Conservation (phyloP, 1,140 invertebrate genomes). For the Anoplophora glabripennis region DNA sequence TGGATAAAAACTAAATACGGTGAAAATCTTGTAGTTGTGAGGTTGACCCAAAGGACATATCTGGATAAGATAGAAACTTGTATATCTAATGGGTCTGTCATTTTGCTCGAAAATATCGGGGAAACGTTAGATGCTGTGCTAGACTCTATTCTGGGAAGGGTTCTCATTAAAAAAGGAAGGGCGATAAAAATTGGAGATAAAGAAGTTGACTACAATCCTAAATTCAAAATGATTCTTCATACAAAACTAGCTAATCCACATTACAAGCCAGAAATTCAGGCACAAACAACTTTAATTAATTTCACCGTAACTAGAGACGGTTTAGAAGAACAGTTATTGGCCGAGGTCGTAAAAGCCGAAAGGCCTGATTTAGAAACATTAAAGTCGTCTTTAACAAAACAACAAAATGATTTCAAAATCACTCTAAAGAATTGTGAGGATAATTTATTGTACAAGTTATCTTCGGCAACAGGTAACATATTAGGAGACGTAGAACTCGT, state of each 20-base stretch:
- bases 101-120: slow-evolving; percentile 87
- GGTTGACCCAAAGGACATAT: slow-evolving; percentile 79
- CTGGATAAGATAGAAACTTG: slow-evolving; percentile 81
- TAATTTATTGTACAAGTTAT: slow-evolving; percentile 78
- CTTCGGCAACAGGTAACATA: slow-evolving; percentile 87
- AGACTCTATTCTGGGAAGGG: slow-evolving; percentile 83
- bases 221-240: slow-evolving; percentile 86
- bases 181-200: slow-evolving; percentile 81
- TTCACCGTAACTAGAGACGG: slow-evolving; percentile 91
- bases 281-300: slow-evolving; percentile 91
- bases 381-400: slow-evolving; percentile 67
- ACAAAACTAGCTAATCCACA: slow-evolving; percentile 94
- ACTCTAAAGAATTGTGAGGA: slow-evolving; percentile 88
- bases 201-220: slow-evolving; percentile 83
- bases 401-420: slow-evolving; percentile 95
- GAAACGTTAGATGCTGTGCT: slow-evolving; percentile 88
- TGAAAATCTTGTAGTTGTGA: slow-evolving; percentile 66
- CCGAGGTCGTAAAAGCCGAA: slow-evolving; percentile 91
- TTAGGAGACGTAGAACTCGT: slow-evolving; percentile 87
- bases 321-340: slow-evolving; percentile 89
- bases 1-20: slow-evolving; percentile 90
- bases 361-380: slow-evolving; percentile 83
- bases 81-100: slow-evolving; percentile 67
- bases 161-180: slow-evolving; percentile 80
- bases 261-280: slow-evolving; percentile 96